Base-by-base conservation (phyloP, 2,888 invertebrate genomes). In the Phrixothrix hirtus region DNA sequence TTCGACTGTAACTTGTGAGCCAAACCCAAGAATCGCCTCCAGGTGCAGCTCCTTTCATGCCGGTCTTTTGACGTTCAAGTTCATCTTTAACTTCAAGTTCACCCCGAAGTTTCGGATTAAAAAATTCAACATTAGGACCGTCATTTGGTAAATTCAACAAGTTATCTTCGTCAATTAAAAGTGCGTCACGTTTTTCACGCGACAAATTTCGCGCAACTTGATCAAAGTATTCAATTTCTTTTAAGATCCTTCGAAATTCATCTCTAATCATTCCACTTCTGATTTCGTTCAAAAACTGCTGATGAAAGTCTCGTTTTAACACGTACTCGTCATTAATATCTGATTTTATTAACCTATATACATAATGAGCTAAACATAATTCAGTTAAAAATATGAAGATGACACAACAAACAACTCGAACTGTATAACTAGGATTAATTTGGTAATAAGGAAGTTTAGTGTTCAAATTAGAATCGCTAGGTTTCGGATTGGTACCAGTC, bases 1-100 rank as follows among this genome's bases (percentile, higher is more conserved):
- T 90, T 62, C 92, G 83, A 25, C 92, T 91, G 66, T 91, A 90
- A 57, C 90, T 88, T 45, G 92, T 91, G 59, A 93, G 75, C 88
- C 92, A 92, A 59, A 92, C 86, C 90, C 90, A 91, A 14, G 87
- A 85, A 62, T 89, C 88, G 1, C 86, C 88, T 0, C 86, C 88
- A 1, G 86, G 85, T 0, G 85, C 84, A 0, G 85, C 83, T 0
- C 86, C 85, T 60, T 85, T 85, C 2, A 79, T 77, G 0, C 84
- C 86, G 0, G 82, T 83, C 51, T 78, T 79, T 45, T 79, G 77
- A 70, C 82, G 81, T 61, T 83, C 81, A 17, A 80, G 79, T 2
- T 81, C 81, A 58, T 86, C 87, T 60, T 84, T 85, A 51, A 83
- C 83, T 57, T 86, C 85, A 9, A 87, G 73, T 36, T 83, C 83